Evolutionary conservation across 2,888 invertebrate genomes (phyloP).

Genomic region (Aphodius sticticus): DNA sequence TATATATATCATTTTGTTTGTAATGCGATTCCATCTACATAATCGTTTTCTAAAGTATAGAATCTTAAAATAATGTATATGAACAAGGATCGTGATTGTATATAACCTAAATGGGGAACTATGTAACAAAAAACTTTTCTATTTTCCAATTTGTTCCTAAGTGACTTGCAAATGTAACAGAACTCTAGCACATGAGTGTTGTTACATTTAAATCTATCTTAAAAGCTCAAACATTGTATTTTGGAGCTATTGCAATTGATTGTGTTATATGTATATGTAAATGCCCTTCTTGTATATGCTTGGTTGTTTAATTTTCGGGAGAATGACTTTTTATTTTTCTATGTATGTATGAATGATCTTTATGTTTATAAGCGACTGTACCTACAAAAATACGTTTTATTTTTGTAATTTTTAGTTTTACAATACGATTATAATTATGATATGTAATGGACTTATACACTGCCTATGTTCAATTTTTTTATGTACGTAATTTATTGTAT

Average conservation of each 20-base stretch:
- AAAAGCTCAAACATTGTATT: neutral
- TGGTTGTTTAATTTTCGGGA: neutral
- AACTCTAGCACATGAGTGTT: neutral
- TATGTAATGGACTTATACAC: conserved; percentile 44
- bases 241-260: neutral
- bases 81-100: neutral
- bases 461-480: conserved; percentile 51
- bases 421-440: conserved; percentile 26
- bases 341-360: conserved; percentile 21
- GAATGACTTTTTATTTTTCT: conserved; percentile 6
- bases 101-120: neutral
- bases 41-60: neutral
- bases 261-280: neutral
- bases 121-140: neutral
- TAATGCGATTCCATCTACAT: neutral
- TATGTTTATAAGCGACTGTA: conserved; percentile 31
- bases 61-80: neutral
- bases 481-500: conserved; percentile 54
- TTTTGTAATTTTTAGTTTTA: conserved; percentile 30
- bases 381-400: conserved; percentile 34
- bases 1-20: neutral
- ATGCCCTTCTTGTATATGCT: neutral
- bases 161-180: neutral
- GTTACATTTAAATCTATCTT: neutral
- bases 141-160: conserved; percentile 4